Conservation (phyloP, 1,140 invertebrate genomes). For the Leptestheria dahalacensis region DNA sequence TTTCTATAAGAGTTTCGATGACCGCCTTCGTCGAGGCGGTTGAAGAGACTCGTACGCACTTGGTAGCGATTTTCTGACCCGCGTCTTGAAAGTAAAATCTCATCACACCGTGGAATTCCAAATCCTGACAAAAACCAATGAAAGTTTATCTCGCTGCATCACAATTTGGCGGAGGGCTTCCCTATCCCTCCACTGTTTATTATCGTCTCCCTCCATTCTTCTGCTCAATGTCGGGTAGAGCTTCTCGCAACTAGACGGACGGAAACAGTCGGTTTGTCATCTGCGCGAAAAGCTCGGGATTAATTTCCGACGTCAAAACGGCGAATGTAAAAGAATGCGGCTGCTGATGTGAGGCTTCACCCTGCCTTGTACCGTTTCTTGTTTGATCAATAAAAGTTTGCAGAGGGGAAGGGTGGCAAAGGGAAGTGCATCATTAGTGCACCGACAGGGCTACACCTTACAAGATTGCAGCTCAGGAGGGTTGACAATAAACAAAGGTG, state of each 20-base stretch:
- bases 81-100: conserved; percentile 97
- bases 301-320: too few species aligned
- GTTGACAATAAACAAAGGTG: neutral
- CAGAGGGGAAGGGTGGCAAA: neutral
- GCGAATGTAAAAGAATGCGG: too few species aligned
- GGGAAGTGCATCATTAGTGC: too few species aligned
- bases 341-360: too few species aligned
- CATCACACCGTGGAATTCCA: conserved; percentile 99
- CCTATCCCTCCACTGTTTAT: conserved; percentile 50
- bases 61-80: conserved; percentile 94
- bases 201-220: conserved; percentile 19
- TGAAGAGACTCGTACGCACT: conserved; percentile 93
- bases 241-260: neutral
- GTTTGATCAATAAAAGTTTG: neutral
- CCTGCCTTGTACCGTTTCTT: too few species aligned
- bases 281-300: neutral
- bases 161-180: conserved; percentile 83
- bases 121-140: too few species aligned
- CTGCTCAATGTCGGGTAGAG: neutral
- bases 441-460: neutral
- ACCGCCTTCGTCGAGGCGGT: conserved; percentile 88
- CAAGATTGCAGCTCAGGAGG: neutral
- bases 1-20: conserved; percentile 92
- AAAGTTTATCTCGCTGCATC: conserved; percentile 99
- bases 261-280: neutral